Evolutionary conservation across 92 coral and sea anemone genomes (phyloP).

Genomic region (Palythoa grandiflora): DNA sequence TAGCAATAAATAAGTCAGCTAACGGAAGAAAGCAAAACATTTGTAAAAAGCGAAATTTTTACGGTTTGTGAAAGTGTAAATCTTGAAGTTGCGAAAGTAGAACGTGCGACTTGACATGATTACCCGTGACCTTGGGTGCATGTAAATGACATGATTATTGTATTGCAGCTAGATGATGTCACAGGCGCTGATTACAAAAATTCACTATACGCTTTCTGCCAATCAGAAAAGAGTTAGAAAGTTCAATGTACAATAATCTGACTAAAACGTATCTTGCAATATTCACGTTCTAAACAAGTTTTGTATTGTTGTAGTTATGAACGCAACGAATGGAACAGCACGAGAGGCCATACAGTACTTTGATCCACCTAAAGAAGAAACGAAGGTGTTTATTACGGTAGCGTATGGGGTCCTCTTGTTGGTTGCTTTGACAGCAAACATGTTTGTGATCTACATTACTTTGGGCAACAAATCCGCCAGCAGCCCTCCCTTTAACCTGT

Average conservation of each 20-base stretch:
- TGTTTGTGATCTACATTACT: background rate
- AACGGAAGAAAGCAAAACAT: no score
- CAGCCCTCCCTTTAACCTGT: slow-evolving; percentile 14
- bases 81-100: no score
- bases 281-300: background rate
- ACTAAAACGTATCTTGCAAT: background rate
- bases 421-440: slow-evolving; percentile 21
- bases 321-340: slow-evolving; percentile 16
- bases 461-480: background rate
- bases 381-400: background rate
- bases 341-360: background rate
- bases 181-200: no score
- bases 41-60: no score
- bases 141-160: no score
- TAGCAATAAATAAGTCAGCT: no score
- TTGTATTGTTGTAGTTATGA: slow-evolving; percentile 18
- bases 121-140: background rate
- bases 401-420: slow-evolving; percentile 9
- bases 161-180: no score
- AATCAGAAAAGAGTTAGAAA: no score
- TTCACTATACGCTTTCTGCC: no score
- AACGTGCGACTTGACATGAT: no score
- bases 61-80: no score
- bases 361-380: background rate
- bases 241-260: no score